Evolutionary conservation across 2,113 vertebrate genomes (phyloP), one percentile per base, ranked within the genome.

Genomic region (Leptobrachium ailaonicum): DNA sequence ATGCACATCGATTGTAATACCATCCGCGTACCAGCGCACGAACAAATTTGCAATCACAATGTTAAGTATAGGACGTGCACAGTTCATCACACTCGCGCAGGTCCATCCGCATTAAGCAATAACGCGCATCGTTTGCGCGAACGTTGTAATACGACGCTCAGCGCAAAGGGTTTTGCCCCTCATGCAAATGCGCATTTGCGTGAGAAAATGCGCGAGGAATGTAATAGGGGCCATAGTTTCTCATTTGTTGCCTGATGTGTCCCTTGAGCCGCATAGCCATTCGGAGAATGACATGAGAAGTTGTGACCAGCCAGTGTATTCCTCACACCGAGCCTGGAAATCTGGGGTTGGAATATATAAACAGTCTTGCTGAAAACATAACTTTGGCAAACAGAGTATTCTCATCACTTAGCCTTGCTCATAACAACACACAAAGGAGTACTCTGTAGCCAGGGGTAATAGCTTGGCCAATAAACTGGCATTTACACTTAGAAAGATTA

Each of bases 381-480:
- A 88, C 88, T 88, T 89, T 92, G 85, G 87, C 88, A 90, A 91
- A 88, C 67, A 71, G 84, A 87, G 86, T 82, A 87, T 89, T 90
- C 86, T 88, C 89, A 89, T 88, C 86, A 83, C 87, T 89, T 85
- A 82, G 83, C 82, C 83, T 85, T 83, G 85, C 83, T 90, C 87
- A 81, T 80, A 90, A 89, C 87, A 90, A 87, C 87, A 87, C 89
- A 90, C 90, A 91, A 90, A 91, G 88, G 89, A 89, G 82, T 81
- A 82, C 75, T 89, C 87, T 83, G 86, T 86, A 90, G 89, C 88
- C 89, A 88, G 85, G 90, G 90, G 90, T 91, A 92, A 93, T 89
- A 89, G 88, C 88, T 90, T 90, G 92, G 92, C 87, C 91, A 89
- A 84, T 91, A 92, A 91, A 91, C 92, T 92, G 92, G 91, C 91